Evolutionary conservation across 2,888 invertebrate species (phyloP).

Genomic region (Tupiocoris notatus): DNA sequence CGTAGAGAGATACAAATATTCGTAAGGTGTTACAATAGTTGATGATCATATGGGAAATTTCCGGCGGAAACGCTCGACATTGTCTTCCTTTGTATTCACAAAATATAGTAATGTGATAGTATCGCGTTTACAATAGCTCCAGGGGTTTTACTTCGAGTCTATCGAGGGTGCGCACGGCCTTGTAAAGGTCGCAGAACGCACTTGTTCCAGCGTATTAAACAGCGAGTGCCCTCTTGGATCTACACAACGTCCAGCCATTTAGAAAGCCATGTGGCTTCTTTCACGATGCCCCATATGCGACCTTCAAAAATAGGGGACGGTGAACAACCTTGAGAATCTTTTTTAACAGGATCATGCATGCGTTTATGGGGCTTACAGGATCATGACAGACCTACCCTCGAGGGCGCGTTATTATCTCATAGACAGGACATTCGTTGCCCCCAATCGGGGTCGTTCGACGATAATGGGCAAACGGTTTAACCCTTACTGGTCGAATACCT

Average conservation of each 20-base stretch:
- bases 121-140: background rate
- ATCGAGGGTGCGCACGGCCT: background rate
- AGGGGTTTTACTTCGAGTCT: background rate
- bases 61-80: no score
- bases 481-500: background rate
- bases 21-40: no score
- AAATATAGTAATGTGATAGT: no score
- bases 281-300: conserved; percentile 11
- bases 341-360: background rate
- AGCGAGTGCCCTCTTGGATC: conserved; percentile 7
- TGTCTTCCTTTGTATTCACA: no score
- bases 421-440: background rate
- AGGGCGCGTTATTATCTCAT: conserved; percentile 14
- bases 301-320: conserved; percentile 19
- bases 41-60: no score
- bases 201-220: conserved; percentile 26
- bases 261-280: conserved; percentile 24
- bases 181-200: conserved; percentile 21
- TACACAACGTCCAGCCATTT: conserved; percentile 8
- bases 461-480: background rate
- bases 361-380: background rate
- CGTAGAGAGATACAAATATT: no score
- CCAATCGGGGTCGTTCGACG: background rate
- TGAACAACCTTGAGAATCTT: background rate
- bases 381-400: background rate